A percentile compares a stretch with the other conserved stretches of the same genome.
Evolutionary conservation across 2,888 invertebrate genomes (phyloP).

Genomic region (Sphecodes monilicornis): DNA sequence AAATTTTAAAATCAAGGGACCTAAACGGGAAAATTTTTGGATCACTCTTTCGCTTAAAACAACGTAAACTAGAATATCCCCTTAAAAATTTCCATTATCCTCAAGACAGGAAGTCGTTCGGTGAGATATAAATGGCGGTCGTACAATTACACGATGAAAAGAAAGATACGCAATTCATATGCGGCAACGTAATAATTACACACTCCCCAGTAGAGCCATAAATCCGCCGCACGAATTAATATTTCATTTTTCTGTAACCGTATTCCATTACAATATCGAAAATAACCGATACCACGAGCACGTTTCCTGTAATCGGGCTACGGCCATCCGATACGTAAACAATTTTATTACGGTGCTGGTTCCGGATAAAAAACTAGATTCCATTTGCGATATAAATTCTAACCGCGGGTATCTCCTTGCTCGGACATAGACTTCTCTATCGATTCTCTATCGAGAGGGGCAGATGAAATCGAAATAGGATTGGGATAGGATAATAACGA

Average conservation of each 20-base stretch:
- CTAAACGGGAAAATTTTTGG: background rate
- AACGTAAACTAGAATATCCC: background rate
- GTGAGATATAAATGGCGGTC: background rate
- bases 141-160: background rate
- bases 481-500: conserved; percentile 37
- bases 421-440: background rate
- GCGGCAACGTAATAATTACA: conserved; percentile 28
- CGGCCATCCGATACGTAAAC: conserved; percentile 14
- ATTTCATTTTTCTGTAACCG: conserved; percentile 37
- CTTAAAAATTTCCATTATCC: background rate
- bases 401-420: background rate
- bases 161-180: background rate
- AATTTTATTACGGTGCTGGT: conserved; percentile 20
- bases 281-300: conserved; percentile 17
- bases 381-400: conserved; percentile 38
- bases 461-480: conserved; percentile 16
- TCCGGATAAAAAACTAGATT: conserved; percentile 20
- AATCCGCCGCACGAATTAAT: conserved; percentile 47
- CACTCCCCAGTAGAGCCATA: conserved; percentile 5
- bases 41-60: background rate
- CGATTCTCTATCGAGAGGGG: conserved; percentile 15
- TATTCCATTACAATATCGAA: conserved; percentile 36
- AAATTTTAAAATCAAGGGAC: background rate
- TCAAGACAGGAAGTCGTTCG: background rate
- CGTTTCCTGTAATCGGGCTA: conserved; percentile 7